phyloP scores from a whole-genome alignment of 1,140 invertebrate species.

The Zaprionus gabonicus region DNA sequence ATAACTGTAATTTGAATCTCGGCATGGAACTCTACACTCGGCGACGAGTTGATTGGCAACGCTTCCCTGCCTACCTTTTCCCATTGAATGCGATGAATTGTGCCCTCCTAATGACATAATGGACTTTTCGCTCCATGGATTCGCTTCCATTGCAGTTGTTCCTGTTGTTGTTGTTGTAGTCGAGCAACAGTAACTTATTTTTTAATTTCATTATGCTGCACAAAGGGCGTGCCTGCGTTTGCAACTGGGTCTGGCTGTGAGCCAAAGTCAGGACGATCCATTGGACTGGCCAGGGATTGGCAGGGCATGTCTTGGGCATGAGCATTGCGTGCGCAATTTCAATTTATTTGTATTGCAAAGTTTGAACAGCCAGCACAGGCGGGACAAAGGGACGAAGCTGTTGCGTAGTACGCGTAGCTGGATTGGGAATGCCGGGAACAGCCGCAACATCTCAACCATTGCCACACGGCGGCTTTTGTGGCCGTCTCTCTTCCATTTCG shows the following conservation, averaged over 20 bases:
- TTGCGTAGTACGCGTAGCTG: slow-evolving; percentile 1
- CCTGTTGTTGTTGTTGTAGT: slow-evolving; percentile 34
- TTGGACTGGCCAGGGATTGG: slow-evolving; percentile 19
- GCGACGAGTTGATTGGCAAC: slow-evolving; percentile 41
- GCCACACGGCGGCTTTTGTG: slow-evolving; percentile 56
- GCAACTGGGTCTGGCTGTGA: slow-evolving; percentile 5
- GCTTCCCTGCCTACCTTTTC: slow-evolving; percentile 34
- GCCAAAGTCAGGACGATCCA: slow-evolving; percentile 15
- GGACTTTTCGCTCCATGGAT: slow-evolving; percentile 52
- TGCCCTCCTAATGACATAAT: slow-evolving; percentile 79
- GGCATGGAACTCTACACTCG: slow-evolving; percentile 41
- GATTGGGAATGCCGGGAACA: slow-evolving; percentile 11
- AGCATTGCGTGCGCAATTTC: slow-evolving; percentile 65
- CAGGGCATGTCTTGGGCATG: neutral
- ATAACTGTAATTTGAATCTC: slow-evolving; percentile 72
- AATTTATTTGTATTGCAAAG: slow-evolving; percentile 73
- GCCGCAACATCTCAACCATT: slow-evolving; percentile 30
- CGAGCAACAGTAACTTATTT: slow-evolving; percentile 78
- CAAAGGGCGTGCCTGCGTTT: slow-evolving; percentile 67
- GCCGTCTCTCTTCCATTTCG: slow-evolving; percentile 43
- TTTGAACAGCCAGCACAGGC: slow-evolving; percentile 35
- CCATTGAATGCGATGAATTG: slow-evolving; percentile 60
- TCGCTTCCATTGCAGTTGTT: slow-evolving; percentile 22
- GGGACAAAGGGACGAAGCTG: neutral
- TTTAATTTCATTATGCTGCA: slow-evolving; percentile 82